Percentiles rank a stretch among this genome's conserved stretches.
Evolutionary conservation across 2,888 invertebrate species (phyloP).

Genomic region (Brachyopa scutellaris): DNA sequence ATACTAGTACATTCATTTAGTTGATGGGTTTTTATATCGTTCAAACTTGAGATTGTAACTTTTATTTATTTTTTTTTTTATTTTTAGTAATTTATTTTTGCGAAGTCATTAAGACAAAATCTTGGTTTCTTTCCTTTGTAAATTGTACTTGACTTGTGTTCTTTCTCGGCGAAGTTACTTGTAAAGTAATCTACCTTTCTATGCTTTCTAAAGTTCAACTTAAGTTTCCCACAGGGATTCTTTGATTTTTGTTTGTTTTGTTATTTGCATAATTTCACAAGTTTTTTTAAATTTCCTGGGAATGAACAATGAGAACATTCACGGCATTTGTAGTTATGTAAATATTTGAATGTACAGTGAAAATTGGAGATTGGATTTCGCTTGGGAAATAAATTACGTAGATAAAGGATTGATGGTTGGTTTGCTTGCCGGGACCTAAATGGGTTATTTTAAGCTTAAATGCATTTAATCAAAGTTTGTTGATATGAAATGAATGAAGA

Average conservation of each 20-base stretch:
- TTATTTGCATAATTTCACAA: neutral
- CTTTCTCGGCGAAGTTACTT: neutral
- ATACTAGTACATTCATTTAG: neutral
- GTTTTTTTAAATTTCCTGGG: conserved; percentile 22
- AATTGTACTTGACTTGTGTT: neutral
- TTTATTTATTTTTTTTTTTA: neutral
- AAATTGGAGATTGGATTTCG: conserved; percentile 22
- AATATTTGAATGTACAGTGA: neutral
- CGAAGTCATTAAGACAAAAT: conserved; percentile 29
- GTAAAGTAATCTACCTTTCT: neutral
- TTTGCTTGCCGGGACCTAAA: conserved; percentile 9
- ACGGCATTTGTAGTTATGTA: conserved; percentile 10
- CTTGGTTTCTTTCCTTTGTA: neutral
- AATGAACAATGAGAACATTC: conserved; percentile 35
- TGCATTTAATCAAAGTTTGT: conserved; percentile 34
- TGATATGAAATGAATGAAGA: conserved; percentile 26
- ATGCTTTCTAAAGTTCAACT: conserved; percentile 7
- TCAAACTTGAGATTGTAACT: neutral
- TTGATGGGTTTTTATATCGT: conserved; percentile 15
- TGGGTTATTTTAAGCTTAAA: conserved; percentile 2
- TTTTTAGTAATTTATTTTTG: neutral
- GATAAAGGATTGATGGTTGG: conserved; percentile 34
- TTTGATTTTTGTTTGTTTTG: neutral
- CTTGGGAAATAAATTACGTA: conserved; percentile 6
- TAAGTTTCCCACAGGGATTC: conserved; percentile 1